Evolutionary conservation across 2,797 vertebrate species (phyloP).

Genomic region (Naso thynnoides): DNA sequence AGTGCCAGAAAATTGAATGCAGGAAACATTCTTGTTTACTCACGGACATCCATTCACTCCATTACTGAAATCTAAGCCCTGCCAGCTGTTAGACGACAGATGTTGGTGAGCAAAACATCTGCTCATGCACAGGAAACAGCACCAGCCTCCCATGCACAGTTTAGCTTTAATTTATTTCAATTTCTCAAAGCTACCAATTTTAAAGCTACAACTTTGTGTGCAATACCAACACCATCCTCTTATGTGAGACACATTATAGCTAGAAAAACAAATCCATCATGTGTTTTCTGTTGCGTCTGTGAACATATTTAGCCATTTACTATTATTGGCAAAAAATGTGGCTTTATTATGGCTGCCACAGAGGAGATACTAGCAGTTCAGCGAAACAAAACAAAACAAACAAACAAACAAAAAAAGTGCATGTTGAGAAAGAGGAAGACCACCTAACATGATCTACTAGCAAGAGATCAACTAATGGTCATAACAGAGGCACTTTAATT

Average conservation of each 20-base stretch:
- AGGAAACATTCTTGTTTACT: conserved; percentile 32
- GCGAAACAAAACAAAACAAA: no score
- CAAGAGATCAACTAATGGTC: neutral
- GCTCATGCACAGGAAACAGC: conserved; percentile 8
- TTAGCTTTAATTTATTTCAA: neutral
- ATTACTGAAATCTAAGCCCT: conserved; percentile 22
- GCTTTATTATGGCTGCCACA: neutral
- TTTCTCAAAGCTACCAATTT: neutral
- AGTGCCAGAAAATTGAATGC: neutral
- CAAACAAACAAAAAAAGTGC: neutral
- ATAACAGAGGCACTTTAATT: neutral
- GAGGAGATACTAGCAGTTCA: neutral
- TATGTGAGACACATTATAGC: neutral
- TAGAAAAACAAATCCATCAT: neutral
- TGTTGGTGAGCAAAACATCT: conserved; percentile 25
- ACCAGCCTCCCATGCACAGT: neutral
- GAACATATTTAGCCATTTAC: neutral
- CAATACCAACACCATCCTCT: neutral
- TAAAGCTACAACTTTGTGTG: neutral
- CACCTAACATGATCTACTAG: neutral
- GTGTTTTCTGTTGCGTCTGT: neutral
- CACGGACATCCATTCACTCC: neutral
- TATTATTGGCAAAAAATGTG: neutral
- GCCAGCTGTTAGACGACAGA: conserved; percentile 32
- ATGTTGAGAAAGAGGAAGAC: neutral